Percentiles rank a stretch among this genome's conserved stretches.
Conservation (phyloP, 2,797 vertebrate species). For the Malacoraja senta region DNA sequence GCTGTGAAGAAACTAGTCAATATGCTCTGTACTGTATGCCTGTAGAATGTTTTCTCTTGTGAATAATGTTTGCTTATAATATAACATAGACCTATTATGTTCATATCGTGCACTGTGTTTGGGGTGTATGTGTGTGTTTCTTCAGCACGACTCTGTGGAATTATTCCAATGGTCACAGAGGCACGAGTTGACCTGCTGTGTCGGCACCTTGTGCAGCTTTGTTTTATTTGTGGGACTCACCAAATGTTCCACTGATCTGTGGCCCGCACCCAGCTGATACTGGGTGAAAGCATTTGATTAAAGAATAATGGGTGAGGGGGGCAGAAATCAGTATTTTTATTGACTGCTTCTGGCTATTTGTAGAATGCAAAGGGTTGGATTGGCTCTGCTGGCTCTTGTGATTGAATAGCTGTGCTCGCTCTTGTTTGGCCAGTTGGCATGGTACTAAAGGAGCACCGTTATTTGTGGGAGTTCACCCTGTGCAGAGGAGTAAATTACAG, state of each 20-base stretch:
- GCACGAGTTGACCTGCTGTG: not conserved
- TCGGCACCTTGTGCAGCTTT: not conserved
- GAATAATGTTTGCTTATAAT: not conserved
- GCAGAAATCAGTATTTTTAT: not conserved
- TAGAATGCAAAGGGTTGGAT: not conserved
- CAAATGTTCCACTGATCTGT: not conserved
- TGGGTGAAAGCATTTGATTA: not conserved
- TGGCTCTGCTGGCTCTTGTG: too few relatives aligned
- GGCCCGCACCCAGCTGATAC: too few relatives aligned
- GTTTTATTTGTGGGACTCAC: constrained; percentile 7
- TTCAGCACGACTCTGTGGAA: not conserved
- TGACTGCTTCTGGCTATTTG: not conserved
- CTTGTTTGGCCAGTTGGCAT: not conserved
- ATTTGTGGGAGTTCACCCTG: not conserved
- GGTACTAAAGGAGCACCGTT: not conserved
- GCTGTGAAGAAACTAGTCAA: too few relatives aligned
- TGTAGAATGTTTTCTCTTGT: too few relatives aligned
- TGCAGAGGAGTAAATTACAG: not conserved
- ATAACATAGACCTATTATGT: not conserved
- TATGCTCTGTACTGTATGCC: too few relatives aligned
- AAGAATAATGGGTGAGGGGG: not conserved
- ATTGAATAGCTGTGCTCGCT: not conserved
- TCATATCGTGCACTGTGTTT: not conserved
- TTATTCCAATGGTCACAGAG: not conserved
- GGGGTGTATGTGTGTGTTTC: not conserved